These are phyloP conservation scores for Hypothenemus hampei DNA, from an alignment of 1,140 invertebrate genomes.

Conservation along the genomic window DNA sequence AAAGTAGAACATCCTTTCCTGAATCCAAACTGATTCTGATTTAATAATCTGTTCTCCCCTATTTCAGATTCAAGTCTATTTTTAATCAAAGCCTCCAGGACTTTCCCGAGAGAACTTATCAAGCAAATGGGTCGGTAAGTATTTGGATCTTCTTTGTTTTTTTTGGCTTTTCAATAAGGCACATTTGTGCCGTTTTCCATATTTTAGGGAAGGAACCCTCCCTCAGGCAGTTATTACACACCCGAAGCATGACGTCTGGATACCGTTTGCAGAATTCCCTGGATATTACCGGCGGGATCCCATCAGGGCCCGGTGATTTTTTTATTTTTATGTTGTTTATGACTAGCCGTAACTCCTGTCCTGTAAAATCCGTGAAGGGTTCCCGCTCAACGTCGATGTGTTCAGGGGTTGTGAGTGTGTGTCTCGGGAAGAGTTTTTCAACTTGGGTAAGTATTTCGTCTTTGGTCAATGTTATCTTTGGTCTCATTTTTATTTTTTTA, in stretches of 20 bases:
- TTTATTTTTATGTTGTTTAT: slow-evolving; percentile 9
- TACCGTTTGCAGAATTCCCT: not conserved
- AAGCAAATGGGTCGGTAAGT: slow-evolving; percentile 33
- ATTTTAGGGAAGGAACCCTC: slow-evolving; percentile 14
- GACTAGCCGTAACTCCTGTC: slow-evolving; percentile 14
- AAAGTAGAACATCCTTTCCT: slow-evolving; percentile 35
- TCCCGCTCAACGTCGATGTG: not conserved
- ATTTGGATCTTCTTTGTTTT: not conserved
- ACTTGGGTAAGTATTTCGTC: not conserved
- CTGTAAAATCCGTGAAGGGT: not conserved
- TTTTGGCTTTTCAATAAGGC: slow-evolving; percentile 15
- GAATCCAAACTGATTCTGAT: slow-evolving; percentile 40
- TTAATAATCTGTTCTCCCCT: slow-evolving; percentile 14
- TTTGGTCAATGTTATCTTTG: not conserved
- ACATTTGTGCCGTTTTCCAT: slow-evolving; percentile 22
- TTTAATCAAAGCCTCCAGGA: slow-evolving; percentile 30
- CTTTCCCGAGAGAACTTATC: slow-evolving; percentile 29
- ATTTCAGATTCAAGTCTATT: slow-evolving; percentile 15
- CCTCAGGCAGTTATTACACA: slow-evolving; percentile 9
- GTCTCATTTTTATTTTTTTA: not conserved
- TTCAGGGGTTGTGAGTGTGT: not conserved
- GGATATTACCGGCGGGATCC: slow-evolving; percentile 17
- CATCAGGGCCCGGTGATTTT: slow-evolving; percentile 28
- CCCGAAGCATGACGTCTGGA: slow-evolving; percentile 3
- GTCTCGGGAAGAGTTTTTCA: not conserved